phyloP scores from a whole-genome alignment of 2,888 invertebrate genomes.

The Ditylenchus weischeri region DNA sequence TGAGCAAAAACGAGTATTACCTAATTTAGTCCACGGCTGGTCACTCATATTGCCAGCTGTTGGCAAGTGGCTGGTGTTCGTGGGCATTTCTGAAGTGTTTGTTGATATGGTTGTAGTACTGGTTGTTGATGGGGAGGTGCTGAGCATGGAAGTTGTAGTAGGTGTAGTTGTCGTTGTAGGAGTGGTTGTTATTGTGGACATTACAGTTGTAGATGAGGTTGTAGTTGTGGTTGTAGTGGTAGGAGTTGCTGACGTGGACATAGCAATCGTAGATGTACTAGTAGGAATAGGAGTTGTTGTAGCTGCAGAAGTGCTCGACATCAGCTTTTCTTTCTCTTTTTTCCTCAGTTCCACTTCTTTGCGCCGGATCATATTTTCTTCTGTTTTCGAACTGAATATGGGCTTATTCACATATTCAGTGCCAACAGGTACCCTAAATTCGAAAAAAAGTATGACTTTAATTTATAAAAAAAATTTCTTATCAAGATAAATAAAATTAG shows the following conservation, averaged over 20 bases:
- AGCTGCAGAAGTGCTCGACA: slow-evolving; percentile 10
- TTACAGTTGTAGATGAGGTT: slow-evolving; percentile 11
- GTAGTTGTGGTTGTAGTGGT: slow-evolving; percentile 17
- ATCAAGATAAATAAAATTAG: too few species aligned
- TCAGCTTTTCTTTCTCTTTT: slow-evolving; percentile 20
- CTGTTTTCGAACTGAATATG: slow-evolving; percentile 28
- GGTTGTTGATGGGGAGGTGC: slow-evolving; percentile 12
- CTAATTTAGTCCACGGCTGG: background rate
- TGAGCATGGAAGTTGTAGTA: slow-evolving; percentile 23
- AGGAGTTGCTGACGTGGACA: slow-evolving; percentile 19
- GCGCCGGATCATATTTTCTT: slow-evolving; percentile 26
- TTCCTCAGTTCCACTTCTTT: slow-evolving; percentile 26
- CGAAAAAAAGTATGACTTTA: too few species aligned
- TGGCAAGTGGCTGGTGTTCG: background rate
- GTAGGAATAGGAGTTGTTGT: slow-evolving; percentile 23
- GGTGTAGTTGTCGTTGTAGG: slow-evolving; percentile 12
- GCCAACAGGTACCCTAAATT: background rate
- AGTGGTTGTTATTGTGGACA: slow-evolving; percentile 7
- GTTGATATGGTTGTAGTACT: too few species aligned
- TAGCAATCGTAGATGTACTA: slow-evolving; percentile 13
- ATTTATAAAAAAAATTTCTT: too few species aligned
- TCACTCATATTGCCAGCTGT: background rate
- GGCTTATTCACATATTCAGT: background rate
- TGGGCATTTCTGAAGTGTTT: background rate
- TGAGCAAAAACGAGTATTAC: background rate